These are phyloP conservation scores for Poliocrania exsul DNA, from an alignment of 2,797 vertebrate genomes.

Conservation along the genomic window DNA sequence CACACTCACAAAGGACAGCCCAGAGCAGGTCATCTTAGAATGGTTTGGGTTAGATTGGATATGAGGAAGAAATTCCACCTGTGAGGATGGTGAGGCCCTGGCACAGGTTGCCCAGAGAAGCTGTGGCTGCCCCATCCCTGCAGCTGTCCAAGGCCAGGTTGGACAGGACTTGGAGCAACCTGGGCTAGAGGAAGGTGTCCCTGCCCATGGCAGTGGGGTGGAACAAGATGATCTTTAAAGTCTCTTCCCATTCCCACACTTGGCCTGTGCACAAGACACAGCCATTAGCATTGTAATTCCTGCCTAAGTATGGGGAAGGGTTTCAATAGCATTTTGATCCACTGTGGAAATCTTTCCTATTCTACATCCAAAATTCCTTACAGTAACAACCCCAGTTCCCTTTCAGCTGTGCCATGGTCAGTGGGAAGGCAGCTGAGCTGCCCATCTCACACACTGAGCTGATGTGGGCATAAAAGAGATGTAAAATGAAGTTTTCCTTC, in stretches of 20 bases:
- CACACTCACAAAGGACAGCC: neutral
- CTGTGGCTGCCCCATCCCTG: neutral
- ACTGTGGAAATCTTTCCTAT: neutral
- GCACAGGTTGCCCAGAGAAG: neutral
- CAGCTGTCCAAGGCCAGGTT: neutral
- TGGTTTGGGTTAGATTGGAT: neutral
- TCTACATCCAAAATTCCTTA: neutral
- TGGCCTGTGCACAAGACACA: neutral
- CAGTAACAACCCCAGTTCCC: accelerated
- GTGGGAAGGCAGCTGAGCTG: neutral
- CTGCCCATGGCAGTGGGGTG: neutral
- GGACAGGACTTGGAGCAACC: neutral
- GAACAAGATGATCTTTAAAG: neutral
- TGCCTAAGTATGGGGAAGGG: neutral
- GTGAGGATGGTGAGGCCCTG: neutral
- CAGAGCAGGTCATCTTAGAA: neutral
- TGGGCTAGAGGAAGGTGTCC: neutral
- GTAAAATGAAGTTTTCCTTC: neutral
- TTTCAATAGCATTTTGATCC: neutral
- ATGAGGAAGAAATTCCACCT: neutral
- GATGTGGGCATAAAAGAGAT: neutral
- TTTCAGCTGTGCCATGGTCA: neutral
- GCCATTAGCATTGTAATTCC: neutral
- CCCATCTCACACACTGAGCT: neutral
- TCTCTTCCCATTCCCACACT: neutral